Percentiles rank a stretch among this genome's conserved stretches.
phyloP scores from a whole-genome alignment of 2,888 invertebrate species.

The Nomada lathburiana region DNA sequence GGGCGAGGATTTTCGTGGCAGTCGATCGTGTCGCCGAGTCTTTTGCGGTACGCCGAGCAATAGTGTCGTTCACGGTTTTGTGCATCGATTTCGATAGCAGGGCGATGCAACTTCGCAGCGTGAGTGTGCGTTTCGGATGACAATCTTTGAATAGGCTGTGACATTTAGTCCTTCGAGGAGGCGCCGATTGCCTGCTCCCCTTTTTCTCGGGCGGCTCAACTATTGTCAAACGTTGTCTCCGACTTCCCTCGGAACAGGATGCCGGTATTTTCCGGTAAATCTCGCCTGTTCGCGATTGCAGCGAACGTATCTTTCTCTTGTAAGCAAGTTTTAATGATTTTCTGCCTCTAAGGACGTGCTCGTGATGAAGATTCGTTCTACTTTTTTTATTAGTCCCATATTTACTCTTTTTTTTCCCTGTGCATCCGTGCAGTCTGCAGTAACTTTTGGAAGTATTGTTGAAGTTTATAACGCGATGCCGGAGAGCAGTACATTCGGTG shows the following conservation, averaged over 20 bases:
- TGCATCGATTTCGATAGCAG: slow-evolving; percentile 36
- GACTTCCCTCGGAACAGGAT: background rate
- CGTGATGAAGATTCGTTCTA: no score
- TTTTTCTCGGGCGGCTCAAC: slow-evolving; percentile 7
- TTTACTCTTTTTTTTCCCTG: no score
- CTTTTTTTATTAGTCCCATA: background rate
- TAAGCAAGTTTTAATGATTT: slow-evolving; percentile 17
- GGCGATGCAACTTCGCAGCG: slow-evolving; percentile 28
- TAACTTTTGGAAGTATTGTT: background rate
- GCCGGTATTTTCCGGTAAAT: background rate
- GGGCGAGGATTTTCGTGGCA: slow-evolving; percentile 54
- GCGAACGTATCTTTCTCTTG: background rate
- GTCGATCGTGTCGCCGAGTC: slow-evolving; percentile 55
- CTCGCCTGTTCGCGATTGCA: background rate
- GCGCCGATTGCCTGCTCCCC: background rate
- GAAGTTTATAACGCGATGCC: no score
- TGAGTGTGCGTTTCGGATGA: slow-evolving; percentile 59
- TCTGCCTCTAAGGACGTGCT: background rate
- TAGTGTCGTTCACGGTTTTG: slow-evolving; percentile 48
- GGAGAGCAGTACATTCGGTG: no score
- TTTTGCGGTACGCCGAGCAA: slow-evolving; percentile 64
- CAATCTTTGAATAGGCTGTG: slow-evolving; percentile 62
- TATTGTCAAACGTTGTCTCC: background rate
- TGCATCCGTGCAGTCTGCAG: background rate
- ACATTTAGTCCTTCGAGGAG: slow-evolving; percentile 44